These are phyloP conservation scores for Haplotaxodon microlepis DNA, from an alignment of 2,113 vertebrate genomes.

Conservation along the genomic window DNA sequence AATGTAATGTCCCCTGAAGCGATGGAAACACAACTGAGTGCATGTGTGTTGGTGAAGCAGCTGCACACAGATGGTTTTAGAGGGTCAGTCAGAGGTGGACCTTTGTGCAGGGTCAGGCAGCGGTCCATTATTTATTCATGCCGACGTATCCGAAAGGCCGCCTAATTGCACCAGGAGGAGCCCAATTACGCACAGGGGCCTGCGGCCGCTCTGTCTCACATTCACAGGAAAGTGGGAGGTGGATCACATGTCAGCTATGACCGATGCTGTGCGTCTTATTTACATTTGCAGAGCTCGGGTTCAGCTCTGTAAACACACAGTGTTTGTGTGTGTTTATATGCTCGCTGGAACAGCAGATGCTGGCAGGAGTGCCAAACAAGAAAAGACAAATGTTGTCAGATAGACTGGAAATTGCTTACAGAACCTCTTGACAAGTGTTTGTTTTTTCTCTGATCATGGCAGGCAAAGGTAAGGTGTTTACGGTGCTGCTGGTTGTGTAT, in stretches of 20 bases:
- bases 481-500: neutral
- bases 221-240: slow-evolving; percentile 16
- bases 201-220: neutral
- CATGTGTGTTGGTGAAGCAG: neutral
- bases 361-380: neutral
- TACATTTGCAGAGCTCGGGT: slow-evolving; percentile 32
- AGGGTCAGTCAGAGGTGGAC: slow-evolving; percentile 42
- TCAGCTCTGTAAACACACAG: slow-evolving; percentile 1
- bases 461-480: neutral
- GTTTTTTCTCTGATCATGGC: neutral
- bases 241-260: slow-evolving; percentile 28
- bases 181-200: slow-evolving; percentile 6
- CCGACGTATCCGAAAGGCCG: slow-evolving; percentile 10
- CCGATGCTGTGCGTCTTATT: slow-evolving; percentile 37
- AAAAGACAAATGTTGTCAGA: neutral
- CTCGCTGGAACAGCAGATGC: neutral
- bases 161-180: slow-evolving; percentile 54
- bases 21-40: neutral
- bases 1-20: neutral
- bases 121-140: slow-evolving; percentile 54
- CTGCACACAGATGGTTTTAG: neutral
- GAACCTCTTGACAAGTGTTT: neutral
- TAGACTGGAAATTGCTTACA: neutral
- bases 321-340: neutral
- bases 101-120: slow-evolving; percentile 35